Base-by-base conservation (phyloP, 2,797 vertebrate species). In the Gymnopithys bicolor region DNA sequence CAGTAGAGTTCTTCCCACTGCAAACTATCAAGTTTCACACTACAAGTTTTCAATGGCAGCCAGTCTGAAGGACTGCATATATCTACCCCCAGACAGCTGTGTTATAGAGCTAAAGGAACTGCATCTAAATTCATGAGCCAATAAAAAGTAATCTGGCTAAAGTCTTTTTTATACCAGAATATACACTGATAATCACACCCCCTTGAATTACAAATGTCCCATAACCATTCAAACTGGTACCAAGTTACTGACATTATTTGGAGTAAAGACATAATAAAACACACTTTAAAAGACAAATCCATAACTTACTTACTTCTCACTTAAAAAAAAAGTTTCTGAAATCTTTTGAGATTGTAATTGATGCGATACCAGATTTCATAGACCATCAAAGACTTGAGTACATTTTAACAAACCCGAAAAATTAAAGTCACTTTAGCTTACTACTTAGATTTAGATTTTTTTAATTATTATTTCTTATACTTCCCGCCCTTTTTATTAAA, bases 111-210 rank as follows among this genome's bases (percentile, higher is more conserved):
- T 96, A 95, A 97, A 97, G 94, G 93, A 98, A 97, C 94, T 97
- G 94, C 94, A 98, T 97, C 97, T 98, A 98, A 98, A 98, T 98
- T 98, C 97, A 98, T 97, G 97, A 98, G 96, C 97, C 84, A 79
- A 98, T 98, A 97, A 98, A 98, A 98, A 97, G 96, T 97, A 98
- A 98, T 98, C 97, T 98, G 96, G 97, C 94, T 97, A 96, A 97
- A 97, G 96, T 96, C 91, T 97, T 97, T 97, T 97, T 96, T 96
- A 97, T 96, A 96, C 89, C 81, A 95, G 97, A 97, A 97, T 97
- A 97, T 95, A 97, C 97, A 96, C 84, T 97, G 97, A 97, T 97
- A 97, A 98, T 97, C 97, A 97, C 93, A 96, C 96, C 95, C 97
- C 94, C 89, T 97, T 97, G 97, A 97, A 97, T 97, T 98, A 97